phyloP scores from a whole-genome alignment of 1,140 invertebrate species.

The Oryzaephilus surinamensis region DNA sequence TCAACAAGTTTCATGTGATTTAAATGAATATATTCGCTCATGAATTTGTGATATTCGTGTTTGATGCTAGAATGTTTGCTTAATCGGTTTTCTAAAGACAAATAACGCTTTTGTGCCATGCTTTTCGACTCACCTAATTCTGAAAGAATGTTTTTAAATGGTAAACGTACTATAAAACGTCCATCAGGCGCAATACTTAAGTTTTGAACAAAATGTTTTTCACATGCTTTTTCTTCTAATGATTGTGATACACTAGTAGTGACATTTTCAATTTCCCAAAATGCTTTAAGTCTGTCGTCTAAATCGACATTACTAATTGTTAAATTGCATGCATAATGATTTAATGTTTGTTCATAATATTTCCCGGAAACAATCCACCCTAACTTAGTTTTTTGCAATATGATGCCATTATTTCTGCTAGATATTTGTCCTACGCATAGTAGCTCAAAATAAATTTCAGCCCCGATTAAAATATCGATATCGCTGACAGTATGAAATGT shows the following conservation, averaged over 20 bases:
- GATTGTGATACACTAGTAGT: not conserved
- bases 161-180: slow-evolving; percentile 16
- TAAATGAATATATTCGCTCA: slow-evolving; percentile 14
- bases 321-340: not conserved
- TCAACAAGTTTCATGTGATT: slow-evolving; percentile 5
- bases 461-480: slow-evolving; percentile 20
- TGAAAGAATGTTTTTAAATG: slow-evolving; percentile 9
- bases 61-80: slow-evolving; percentile 8
- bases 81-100: slow-evolving; percentile 9
- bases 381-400: slow-evolving; percentile 19
- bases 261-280: slow-evolving; percentile 16
- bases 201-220: slow-evolving; percentile 15
- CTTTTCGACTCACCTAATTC: slow-evolving; percentile 13
- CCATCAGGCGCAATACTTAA: slow-evolving; percentile 6
- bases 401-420: slow-evolving; percentile 4
- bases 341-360: not conserved
- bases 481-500: slow-evolving; percentile 16
- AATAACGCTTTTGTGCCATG: slow-evolving; percentile 8
- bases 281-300: slow-evolving; percentile 6
- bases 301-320: slow-evolving; percentile 1
- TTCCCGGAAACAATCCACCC: slow-evolving; percentile 19
- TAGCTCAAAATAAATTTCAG: slow-evolving; percentile 15
- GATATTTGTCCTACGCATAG: slow-evolving; percentile 9
- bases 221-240: slow-evolving; percentile 12
- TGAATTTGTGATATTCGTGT: slow-evolving; percentile 11